Evolutionary conservation across 2,113 vertebrate species (phyloP).

Genomic region (Craseonycteris thonglongyai): DNA sequence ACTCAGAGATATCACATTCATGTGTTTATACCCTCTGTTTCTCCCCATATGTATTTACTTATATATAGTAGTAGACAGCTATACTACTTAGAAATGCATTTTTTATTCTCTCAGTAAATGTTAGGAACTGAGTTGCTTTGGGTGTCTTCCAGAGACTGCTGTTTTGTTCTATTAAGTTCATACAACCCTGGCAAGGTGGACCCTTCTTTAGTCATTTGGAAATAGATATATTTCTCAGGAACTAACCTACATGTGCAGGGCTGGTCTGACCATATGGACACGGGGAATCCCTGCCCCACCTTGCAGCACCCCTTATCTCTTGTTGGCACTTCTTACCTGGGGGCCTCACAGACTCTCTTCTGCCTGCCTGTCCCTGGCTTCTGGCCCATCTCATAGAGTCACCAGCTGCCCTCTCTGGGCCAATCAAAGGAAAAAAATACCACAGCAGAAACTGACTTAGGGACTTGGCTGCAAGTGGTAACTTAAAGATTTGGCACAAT

Average conservation of each 20-base stretch:
- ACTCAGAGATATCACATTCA: background rate
- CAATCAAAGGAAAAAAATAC: slow-evolving; percentile 28
- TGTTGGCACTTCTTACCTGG: background rate
- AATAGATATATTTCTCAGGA: background rate
- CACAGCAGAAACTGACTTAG: background rate
- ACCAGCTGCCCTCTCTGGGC: slow-evolving; percentile 15
- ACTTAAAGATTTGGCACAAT: slow-evolving; percentile 21
- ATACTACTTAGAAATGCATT: background rate
- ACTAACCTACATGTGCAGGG: background rate
- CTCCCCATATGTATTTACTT: background rate
- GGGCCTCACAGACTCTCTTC: background rate
- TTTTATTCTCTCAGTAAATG: background rate
- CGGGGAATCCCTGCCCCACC: background rate
- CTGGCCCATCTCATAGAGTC: background rate
- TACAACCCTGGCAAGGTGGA: background rate
- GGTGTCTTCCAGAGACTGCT: background rate
- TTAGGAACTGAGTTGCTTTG: background rate
- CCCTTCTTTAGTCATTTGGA: background rate
- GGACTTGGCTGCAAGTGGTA: background rate
- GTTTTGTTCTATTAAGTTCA: background rate
- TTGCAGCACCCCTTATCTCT: background rate
- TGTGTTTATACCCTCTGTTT: background rate
- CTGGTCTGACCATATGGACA: background rate
- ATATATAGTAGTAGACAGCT: background rate
- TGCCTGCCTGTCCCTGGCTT: background rate